These are phyloP conservation scores for Hippoglossus hippoglossus DNA, from an alignment of 2,797 vertebrate species.

Conservation along the genomic window DNA sequence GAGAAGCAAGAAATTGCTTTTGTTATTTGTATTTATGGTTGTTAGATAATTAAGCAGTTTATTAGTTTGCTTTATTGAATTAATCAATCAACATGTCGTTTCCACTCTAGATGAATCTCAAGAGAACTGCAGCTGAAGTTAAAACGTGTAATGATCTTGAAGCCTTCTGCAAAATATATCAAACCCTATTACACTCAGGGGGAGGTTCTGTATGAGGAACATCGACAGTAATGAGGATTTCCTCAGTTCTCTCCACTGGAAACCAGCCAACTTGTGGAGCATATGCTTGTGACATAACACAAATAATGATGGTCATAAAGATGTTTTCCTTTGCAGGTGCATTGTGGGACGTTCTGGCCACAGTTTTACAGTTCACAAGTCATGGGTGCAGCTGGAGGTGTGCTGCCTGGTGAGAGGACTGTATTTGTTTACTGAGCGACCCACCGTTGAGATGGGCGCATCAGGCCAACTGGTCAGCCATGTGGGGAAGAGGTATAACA, in stretches of 20 bases:
- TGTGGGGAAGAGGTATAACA: slow-evolving; percentile 51
- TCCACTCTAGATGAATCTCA: not conserved
- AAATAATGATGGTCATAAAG: slow-evolving; percentile 57
- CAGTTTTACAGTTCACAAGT: slow-evolving; percentile 59
- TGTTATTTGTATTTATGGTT: too few species aligned
- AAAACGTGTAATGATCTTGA: not conserved
- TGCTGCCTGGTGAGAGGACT: slow-evolving; percentile 43
- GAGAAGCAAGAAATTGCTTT: not conserved
- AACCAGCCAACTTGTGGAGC: slow-evolving; percentile 21
- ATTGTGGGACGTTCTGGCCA: slow-evolving; percentile 57
- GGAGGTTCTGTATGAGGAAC: slow-evolving; percentile 13
- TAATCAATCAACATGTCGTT: not conserved
- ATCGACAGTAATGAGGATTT: slow-evolving; percentile 27
- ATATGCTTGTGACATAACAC: slow-evolving; percentile 59
- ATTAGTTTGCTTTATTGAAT: not conserved
- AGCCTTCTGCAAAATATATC: slow-evolving; percentile 14
- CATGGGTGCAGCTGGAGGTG: slow-evolving; percentile 51
- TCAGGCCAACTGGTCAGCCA: slow-evolving; percentile 57
- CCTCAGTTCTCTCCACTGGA: slow-evolving; percentile 30
- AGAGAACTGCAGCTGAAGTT: not conserved
- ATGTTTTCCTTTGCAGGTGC: slow-evolving; percentile 50
- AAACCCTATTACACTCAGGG: not conserved
- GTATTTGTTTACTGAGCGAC: slow-evolving; percentile 63
- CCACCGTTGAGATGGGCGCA: slow-evolving; percentile 41
- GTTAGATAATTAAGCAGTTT: too few species aligned